Evolutionary conservation across 2,113 vertebrate species (phyloP).

Genomic region (Vidua macroura): DNA sequence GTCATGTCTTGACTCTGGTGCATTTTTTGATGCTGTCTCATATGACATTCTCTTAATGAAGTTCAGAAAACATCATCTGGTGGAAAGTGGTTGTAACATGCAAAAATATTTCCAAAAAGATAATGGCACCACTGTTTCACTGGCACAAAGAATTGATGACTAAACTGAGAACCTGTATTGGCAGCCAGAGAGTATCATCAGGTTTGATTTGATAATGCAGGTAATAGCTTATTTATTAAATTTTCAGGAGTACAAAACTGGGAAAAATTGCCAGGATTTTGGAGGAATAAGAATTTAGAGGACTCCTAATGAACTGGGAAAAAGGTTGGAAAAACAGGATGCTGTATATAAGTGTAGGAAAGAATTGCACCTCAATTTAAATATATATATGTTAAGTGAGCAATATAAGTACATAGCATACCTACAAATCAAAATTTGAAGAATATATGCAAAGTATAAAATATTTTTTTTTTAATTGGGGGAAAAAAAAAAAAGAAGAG

Average conservation of each 20-base stretch:
- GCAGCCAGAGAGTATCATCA: background rate
- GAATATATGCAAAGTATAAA: background rate
- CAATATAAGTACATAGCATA: background rate
- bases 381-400: background rate
- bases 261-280: background rate
- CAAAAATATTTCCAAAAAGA: background rate
- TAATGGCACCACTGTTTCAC: background rate
- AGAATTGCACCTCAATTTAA: background rate
- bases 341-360: background rate
- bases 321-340: background rate
- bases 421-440: background rate
- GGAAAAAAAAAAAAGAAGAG: too few species aligned
- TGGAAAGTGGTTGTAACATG: background rate
- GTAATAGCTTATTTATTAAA: background rate
- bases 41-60: background rate
- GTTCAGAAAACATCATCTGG: background rate
- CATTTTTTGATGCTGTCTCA: background rate
- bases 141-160: background rate
- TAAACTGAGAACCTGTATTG: background rate
- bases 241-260: background rate
- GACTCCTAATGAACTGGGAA: background rate
- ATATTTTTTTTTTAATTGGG: background rate
- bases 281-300: background rate
- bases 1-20: background rate
- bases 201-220: background rate